Evolutionary conservation across 1,140 invertebrate genomes (phyloP), one percentile per base, ranked within the genome.

Genomic region (Drosophila obscura): DNA sequence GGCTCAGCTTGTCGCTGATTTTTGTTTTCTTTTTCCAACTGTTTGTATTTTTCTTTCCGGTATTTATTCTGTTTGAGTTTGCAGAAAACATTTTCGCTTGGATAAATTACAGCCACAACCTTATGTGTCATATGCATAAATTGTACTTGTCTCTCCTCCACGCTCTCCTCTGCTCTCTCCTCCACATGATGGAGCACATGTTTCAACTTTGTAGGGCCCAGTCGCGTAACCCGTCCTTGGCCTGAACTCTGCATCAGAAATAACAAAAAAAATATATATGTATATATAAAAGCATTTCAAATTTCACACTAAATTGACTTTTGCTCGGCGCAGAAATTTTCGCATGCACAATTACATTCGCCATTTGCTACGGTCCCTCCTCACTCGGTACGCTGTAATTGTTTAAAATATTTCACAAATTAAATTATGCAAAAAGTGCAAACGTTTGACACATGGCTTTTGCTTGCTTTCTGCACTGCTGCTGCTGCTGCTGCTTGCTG

Each of bases 301-400:
- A 85, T 85, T 85, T 87, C 87, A 85, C 81, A 85, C 81, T 78
- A 85, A 85, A 85, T 85, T 85, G 81, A 87, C 82, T 85, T 75
- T 81, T 72, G 65, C 31, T 15, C 24, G 56, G 56, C 68, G 72
- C 49, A 74, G 53, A 76, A 80, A 80, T 77, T 39, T 68, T 75
- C 45, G 74, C 69, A 82, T 80, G 81, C 81, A 82, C 81, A 85
- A 85, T 85, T 85, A 78, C 84, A 68, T 68, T 76, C 66, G 77
- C 35, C 56, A 51, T 48, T 55, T 63, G 46, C 51, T 35, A 26
- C 56, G 52, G 39, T 11, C 28, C 28, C 28, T 4, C 9, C 11
- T 4, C 35, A 55, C 22, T 24, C n/a, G 41, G 24, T n/a, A 39
- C 55, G n/a, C 8, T 9, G 72, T 75, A 67, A 75, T 76, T 75